Evolutionary conservation across 1,140 invertebrate species (phyloP).

Genomic region (Streblospio benedicti): DNA sequence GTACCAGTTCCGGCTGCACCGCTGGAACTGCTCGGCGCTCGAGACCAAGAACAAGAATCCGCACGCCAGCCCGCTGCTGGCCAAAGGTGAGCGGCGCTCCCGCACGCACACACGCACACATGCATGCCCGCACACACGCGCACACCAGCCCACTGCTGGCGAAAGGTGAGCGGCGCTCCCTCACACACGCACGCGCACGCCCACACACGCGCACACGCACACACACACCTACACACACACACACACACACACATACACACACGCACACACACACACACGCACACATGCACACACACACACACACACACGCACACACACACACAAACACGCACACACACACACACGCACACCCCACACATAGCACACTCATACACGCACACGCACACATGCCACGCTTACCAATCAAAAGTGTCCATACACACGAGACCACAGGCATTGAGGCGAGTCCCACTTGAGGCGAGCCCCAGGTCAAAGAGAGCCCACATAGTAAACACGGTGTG

Average conservation of each 20-base stretch:
- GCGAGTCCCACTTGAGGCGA: no score
- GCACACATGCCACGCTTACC: no score
- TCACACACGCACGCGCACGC: neutral
- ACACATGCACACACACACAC: slow-evolving; percentile 13
- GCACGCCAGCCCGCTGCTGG: slow-evolving; percentile 72
- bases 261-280: slow-evolving; percentile 48
- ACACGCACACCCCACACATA: no score
- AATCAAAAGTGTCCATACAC: no score
- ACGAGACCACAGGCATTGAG: no score
- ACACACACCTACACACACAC: slow-evolving; percentile 60
- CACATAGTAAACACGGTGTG: no score
- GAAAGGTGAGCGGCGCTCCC: slow-evolving; percentile 27
- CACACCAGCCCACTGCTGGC: slow-evolving; percentile 71
- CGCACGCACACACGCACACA: neutral
- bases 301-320: slow-evolving; percentile 3
- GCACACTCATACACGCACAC: no score
- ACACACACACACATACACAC: neutral
- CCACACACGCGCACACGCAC: slow-evolving; percentile 56
- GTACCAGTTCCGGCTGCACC: slow-evolving; percentile 35
- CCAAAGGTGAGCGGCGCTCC: slow-evolving; percentile 28
- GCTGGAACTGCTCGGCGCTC: slow-evolving; percentile 45
- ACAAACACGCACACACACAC: no score
- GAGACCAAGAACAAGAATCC: slow-evolving; percentile 63
- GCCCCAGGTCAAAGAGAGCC: no score
- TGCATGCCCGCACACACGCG: slow-evolving; percentile 56